phyloP scores from a whole-genome alignment of 2,797 vertebrate species.

The Nannoperca obscura region DNA sequence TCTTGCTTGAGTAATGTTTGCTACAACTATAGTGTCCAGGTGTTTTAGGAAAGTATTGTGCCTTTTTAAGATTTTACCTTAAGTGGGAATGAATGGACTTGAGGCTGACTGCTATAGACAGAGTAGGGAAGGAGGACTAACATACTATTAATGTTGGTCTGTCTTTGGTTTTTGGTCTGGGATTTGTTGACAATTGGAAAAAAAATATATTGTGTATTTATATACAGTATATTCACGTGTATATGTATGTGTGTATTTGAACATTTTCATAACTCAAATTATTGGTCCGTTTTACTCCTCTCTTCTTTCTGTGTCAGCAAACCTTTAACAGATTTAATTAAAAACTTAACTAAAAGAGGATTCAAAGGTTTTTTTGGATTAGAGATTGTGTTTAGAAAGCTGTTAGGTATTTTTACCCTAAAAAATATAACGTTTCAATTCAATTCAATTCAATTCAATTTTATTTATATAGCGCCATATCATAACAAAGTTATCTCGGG shows the following conservation, averaged over 20 bases:
- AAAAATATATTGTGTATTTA: not conserved
- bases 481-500: too few relatives aligned
- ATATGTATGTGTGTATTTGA: not conserved
- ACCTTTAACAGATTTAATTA: not conserved
- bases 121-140: too few relatives aligned
- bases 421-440: too few relatives aligned
- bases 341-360: not conserved
- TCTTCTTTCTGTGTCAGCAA: not conserved
- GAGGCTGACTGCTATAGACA: not conserved
- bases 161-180: too few relatives aligned
- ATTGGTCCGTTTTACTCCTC: not conserved
- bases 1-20: not conserved
- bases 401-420: not conserved
- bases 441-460: too few relatives aligned
- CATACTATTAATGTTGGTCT: too few relatives aligned
- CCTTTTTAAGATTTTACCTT: slow-evolving; percentile 6
- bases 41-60: not conserved
- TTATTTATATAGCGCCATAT: too few relatives aligned
- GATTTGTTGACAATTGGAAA: not conserved
- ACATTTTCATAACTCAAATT: not conserved
- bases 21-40: not conserved
- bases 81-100: slow-evolving; percentile 1
- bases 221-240: not conserved
- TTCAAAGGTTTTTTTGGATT: not conserved
- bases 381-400: not conserved